Percentiles rank a stretch among this genome's conserved stretches.
phyloP scores from a whole-genome alignment of 2,797 vertebrate genomes.

The Euphonia xanthogaster region DNA sequence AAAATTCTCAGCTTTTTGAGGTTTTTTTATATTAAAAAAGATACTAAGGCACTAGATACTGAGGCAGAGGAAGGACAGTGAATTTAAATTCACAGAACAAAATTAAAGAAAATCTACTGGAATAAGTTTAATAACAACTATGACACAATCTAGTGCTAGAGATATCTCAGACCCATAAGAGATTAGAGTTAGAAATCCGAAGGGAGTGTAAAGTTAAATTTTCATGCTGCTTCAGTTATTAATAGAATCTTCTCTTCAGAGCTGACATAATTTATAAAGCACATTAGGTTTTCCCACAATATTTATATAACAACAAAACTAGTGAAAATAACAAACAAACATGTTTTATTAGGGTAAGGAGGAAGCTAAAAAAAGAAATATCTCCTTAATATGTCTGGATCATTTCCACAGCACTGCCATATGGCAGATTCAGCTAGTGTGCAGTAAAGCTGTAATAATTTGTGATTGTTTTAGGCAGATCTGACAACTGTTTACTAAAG shows the following conservation, averaged over 20 bases:
- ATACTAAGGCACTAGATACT: background rate
- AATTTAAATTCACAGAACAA: background rate
- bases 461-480: conserved; percentile 6
- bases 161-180: background rate
- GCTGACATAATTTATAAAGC: background rate
- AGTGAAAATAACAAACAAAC: background rate
- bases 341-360: background rate
- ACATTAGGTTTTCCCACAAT: background rate
- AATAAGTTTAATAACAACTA: background rate
- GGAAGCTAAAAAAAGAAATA: background rate
- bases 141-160: background rate
- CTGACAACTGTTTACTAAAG: background rate
- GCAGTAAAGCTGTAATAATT: background rate
- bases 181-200: background rate
- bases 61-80: accelerated
- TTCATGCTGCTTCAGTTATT: background rate
- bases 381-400: background rate
- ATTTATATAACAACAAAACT: background rate
- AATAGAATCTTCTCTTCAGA: background rate
- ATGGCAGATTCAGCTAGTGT: background rate
- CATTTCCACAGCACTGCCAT: background rate
- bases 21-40: background rate
- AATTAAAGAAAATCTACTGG: background rate
- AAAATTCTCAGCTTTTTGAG: background rate
- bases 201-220: background rate